Percentiles rank a stretch among this genome's conserved stretches.
These are phyloP conservation scores for Branchipolynoe longqiensis DNA, from an alignment of 2,888 invertebrate genomes.

Conservation along the genomic window DNA sequence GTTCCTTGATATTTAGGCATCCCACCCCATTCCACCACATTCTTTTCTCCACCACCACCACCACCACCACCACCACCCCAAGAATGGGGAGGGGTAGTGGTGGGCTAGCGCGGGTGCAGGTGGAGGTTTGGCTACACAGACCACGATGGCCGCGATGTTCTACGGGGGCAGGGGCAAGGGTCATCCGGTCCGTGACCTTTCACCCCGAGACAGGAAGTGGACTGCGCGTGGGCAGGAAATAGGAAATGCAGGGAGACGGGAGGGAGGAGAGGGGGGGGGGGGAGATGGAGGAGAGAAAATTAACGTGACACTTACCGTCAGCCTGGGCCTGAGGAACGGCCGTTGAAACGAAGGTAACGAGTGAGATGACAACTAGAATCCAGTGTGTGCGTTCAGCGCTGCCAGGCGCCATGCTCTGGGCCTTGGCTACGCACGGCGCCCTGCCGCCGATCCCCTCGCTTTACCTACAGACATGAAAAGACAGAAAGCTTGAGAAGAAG, in stretches of 20 bases:
- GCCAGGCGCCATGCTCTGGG: slow-evolving; percentile 44
- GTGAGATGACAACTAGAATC: slow-evolving; percentile 49
- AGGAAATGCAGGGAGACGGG: too few relatives aligned
- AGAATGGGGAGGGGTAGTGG: too few relatives aligned
- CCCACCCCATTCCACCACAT: too few relatives aligned
- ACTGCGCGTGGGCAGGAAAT: slow-evolving; percentile 19
- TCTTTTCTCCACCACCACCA: too few relatives aligned
- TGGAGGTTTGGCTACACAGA: too few relatives aligned
- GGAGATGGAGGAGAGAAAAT: slow-evolving; percentile 11
- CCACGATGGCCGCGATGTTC: slow-evolving; percentile 15
- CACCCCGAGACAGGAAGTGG: slow-evolving; percentile 45
- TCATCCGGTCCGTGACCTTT: slow-evolving; percentile 34
- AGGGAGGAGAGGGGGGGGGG: neutral
- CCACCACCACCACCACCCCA: too few relatives aligned
- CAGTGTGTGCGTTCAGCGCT: slow-evolving; percentile 46
- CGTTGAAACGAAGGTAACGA: slow-evolving; percentile 28
- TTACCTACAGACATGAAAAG: slow-evolving; percentile 57
- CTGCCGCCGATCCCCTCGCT: slow-evolving; percentile 33
- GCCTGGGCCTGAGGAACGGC: slow-evolving; percentile 44
- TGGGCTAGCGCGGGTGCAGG: too few relatives aligned
- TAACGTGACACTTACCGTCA: slow-evolving; percentile 41
- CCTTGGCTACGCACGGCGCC: slow-evolving; percentile 38
- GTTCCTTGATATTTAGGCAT: too few relatives aligned
- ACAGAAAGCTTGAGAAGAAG: slow-evolving; percentile 39
- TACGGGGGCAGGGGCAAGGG: slow-evolving; percentile 11